Conservation (phyloP, 2,113 vertebrate species). For the Seriola dumerili region DNA sequence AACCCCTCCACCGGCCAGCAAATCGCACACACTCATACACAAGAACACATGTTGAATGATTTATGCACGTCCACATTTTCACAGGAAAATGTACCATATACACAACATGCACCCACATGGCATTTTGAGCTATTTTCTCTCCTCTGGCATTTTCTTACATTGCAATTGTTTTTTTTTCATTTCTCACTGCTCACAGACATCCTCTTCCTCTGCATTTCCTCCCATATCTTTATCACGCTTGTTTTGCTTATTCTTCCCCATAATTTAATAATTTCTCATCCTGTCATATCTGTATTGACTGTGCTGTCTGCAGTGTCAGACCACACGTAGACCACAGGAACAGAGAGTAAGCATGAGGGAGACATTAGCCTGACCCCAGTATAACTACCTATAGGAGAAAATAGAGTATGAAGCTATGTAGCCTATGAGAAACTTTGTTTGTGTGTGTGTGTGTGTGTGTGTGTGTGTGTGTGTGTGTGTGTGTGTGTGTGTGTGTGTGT, state of each 20-base stretch:
- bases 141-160: conserved; percentile 27
- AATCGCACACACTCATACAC: conserved; percentile 33
- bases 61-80: conserved; percentile 70
- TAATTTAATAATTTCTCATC: conserved; percentile 39
- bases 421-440: conserved; percentile 56
- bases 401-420: conserved; percentile 30
- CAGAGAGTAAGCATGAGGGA: conserved; percentile 17
- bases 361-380: conserved; percentile 7
- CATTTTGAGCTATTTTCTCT: conserved; percentile 39
- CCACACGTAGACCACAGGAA: conserved; percentile 63
- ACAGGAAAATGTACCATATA: conserved; percentile 52
- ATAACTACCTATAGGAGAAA: conserved; percentile 16
- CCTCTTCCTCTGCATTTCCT: conserved; percentile 34
- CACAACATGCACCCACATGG: conserved; percentile 36
- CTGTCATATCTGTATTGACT: conserved; percentile 29
- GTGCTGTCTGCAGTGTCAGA: conserved; percentile 41
- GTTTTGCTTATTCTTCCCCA: conserved; percentile 31
- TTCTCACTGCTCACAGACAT: conserved; percentile 30
- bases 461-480: conserved; percentile 39
- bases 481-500: conserved; percentile 47
- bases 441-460: conserved; percentile 35
- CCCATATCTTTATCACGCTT: conserved; percentile 34
- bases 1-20: conserved; percentile 74
- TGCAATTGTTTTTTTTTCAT: conserved; percentile 39
- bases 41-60: conserved; percentile 66